These are phyloP conservation scores for Chrysemys picta DNA, from an alignment of 2,113 vertebrate genomes.

Conservation along the genomic window DNA sequence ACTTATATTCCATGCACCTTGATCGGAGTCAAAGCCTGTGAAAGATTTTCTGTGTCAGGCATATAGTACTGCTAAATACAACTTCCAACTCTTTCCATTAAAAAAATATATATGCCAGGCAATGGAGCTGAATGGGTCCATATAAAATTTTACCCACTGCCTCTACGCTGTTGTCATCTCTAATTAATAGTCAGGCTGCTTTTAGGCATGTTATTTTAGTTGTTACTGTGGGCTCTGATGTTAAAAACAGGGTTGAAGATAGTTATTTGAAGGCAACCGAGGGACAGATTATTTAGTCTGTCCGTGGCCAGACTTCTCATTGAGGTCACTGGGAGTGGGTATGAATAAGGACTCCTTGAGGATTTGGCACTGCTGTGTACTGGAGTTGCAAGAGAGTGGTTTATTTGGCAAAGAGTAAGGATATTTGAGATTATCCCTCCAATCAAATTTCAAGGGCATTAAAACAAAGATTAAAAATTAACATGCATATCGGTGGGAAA, in stretches of 20 bases:
- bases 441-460: background rate
- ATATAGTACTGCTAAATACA: background rate
- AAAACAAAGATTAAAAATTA: background rate
- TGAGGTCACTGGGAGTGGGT: background rate
- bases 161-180: background rate
- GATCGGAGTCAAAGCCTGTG: background rate
- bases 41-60: background rate
- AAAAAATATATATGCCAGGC: accelerated
- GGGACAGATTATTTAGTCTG: conserved; percentile 19
- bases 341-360: background rate
- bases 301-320: background rate
- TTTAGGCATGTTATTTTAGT: background rate
- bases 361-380: background rate
- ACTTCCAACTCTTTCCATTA: background rate
- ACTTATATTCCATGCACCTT: background rate
- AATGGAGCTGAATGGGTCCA: background rate
- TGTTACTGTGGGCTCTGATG: background rate
- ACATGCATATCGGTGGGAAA: background rate
- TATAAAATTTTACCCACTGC: accelerated
- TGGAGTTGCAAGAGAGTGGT: conserved; percentile 1
- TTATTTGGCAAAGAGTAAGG: background rate
- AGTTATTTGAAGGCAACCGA: conserved; percentile 37
- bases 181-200: background rate
- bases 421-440: background rate
- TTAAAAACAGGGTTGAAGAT: background rate